Evolutionary conservation across 2,113 vertebrate species (phyloP), one percentile per base, ranked within the genome.

Genomic region (Leptodactylus fuscus): DNA sequence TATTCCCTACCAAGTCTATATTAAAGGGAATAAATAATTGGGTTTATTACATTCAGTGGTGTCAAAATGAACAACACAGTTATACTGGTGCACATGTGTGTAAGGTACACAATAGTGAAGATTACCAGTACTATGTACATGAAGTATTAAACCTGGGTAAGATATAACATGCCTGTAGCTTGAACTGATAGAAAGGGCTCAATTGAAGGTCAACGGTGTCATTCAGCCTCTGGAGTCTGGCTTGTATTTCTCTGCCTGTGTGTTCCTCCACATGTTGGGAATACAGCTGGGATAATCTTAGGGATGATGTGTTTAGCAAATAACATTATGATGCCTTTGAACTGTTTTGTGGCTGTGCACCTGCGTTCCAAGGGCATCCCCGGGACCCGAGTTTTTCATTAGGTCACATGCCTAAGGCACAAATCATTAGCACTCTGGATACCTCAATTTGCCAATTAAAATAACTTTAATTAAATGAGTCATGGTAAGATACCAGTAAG

Each of bases 231-330:
- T 75, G 70, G 70, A 60, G 34, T 83, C 46, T 29, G 48, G 32
- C 34, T 20, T 73, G 13, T 11, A 6, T 38, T 83, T 58, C 51
- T 58, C 81, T 29, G 34, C 48, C 24, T 83, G 81, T 83, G 81
- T 83, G 81, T 83, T 83, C 81, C 51, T 49, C 46, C 81, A 82
- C 67, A 82, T 53, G 67, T 73, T 36, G 81, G 34, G 51, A 58
- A 75, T 83, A 74, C 81, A 83, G 51, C 67, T 83, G 81, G 81
- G 81, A 83, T 83, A 58, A 29, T 83, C 51, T 60, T 20, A 83
- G 51, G 67, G 81, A 48, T 6, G 58, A 24, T 13, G 49, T 60
- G 70, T 83, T 83, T 62, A 75, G 69, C 51, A 74, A 60, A 83
- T 83, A 75, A 83, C 81, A 83, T 44, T 27, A 46, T 58, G 36